A percentile compares a stretch with the other conserved stretches of the same genome.
Evolutionary conservation across 2,888 invertebrate genomes (phyloP).

Genomic region (Drosophila demipolita): DNA sequence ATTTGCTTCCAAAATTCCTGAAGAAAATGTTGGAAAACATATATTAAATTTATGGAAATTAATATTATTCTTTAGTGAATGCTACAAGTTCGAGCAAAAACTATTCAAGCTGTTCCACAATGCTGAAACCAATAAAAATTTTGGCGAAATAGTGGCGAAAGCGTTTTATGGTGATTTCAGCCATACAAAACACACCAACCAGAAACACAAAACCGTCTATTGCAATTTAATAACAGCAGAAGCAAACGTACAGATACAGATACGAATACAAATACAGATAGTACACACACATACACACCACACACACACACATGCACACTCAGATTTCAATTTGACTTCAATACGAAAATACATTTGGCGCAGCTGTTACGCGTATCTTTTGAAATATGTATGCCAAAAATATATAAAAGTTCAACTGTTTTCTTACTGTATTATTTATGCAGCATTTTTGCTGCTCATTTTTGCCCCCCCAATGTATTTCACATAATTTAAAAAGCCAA

Average conservation of each 20-base stretch:
- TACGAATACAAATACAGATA: conserved; percentile 28
- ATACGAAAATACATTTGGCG: conserved; percentile 49
- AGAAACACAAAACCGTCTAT: conserved; percentile 55
- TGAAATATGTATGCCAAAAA: conserved; percentile 48
- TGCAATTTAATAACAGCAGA: conserved; percentile 73
- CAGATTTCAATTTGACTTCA: conserved; percentile 48
- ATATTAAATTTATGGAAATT: not conserved
- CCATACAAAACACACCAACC: conserved; percentile 21
- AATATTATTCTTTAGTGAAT: not conserved
- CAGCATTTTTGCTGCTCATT: conserved; percentile 34
- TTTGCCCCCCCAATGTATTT: conserved; percentile 15
- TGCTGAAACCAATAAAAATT: not conserved
- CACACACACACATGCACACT: conserved; percentile 9
- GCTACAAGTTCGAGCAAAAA: not conserved
- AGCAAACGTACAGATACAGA: conserved; percentile 14
- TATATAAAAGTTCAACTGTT: conserved; percentile 29
- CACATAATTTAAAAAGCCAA: conserved; percentile 64
- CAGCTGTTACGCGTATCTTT: conserved; percentile 56
- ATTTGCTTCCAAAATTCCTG: too few relatives aligned
- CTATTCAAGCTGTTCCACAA: not conserved
- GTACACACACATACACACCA: conserved; percentile 8
- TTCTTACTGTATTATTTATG: conserved; percentile 54
- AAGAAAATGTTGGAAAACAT: too few relatives aligned
- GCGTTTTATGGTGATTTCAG: conserved; percentile 1
- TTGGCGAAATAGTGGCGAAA: conserved; percentile 14